These are phyloP conservation scores for Arion vulgaris DNA, from an alignment of 1,140 invertebrate genomes.

Conservation along the genomic window DNA sequence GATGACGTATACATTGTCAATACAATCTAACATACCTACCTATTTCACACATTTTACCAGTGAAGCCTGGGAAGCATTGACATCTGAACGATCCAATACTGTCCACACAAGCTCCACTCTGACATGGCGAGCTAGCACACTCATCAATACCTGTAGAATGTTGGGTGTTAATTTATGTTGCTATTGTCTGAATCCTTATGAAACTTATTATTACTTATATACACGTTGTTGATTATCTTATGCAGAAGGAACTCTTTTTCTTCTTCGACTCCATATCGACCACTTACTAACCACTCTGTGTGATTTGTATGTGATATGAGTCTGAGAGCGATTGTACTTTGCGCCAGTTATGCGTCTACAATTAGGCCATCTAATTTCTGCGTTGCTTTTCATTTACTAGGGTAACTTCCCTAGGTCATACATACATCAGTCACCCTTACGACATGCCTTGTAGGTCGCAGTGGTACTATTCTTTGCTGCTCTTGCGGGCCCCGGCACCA, in stretches of 20 bases:
- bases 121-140: slow-evolving; percentile 52
- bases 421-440: too few species aligned
- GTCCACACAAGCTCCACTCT: slow-evolving; percentile 46
- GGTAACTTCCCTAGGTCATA: too few species aligned
- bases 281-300: too few species aligned
- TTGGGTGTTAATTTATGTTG: neutral
- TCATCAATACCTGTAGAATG: slow-evolving; percentile 53
- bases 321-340: too few species aligned
- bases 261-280: too few species aligned
- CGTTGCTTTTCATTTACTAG: neutral
- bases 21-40: slow-evolving; percentile 26
- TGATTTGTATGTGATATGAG: too few species aligned
- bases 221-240: neutral
- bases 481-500: too few species aligned
- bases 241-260: too few species aligned
- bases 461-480: too few species aligned
- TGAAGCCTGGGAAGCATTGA: slow-evolving; percentile 77
- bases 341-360: too few species aligned
- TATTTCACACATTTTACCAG: slow-evolving; percentile 83
- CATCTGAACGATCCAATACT: slow-evolving; percentile 50
- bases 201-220: neutral
- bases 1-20: too few species aligned
- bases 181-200: neutral
- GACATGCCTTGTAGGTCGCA: too few species aligned
- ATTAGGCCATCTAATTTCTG: neutral